These are phyloP conservation scores for Polymixis flavicincta DNA, from an alignment of 2,888 invertebrate species.

Conservation along the genomic window DNA sequence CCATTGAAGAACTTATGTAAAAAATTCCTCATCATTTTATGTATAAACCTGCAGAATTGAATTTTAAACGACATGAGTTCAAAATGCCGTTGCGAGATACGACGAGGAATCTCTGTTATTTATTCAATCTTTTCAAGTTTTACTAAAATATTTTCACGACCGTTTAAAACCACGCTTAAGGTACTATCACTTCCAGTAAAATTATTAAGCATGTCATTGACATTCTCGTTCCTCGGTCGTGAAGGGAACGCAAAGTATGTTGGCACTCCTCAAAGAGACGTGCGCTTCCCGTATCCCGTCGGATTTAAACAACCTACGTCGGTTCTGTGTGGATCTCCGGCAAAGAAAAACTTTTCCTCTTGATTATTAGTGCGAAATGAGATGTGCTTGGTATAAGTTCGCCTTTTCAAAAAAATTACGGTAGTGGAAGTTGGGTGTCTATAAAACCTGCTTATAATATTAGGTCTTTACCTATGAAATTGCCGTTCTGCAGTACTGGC, in stretches of 20 bases:
- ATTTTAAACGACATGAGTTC: background rate
- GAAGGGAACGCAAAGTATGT: constrained; percentile 30
- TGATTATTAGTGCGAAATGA: constrained; percentile 16
- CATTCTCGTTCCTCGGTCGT: constrained; percentile 13
- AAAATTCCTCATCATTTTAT: constrained; percentile 1
- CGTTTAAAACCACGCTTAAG: background rate
- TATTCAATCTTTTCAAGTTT: background rate
- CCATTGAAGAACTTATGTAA: background rate
- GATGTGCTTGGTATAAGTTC: background rate
- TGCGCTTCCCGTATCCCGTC: background rate
- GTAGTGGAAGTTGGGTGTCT: background rate
- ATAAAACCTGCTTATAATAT: background rate
- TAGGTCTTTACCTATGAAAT: no score
- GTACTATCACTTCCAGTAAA: constrained; percentile 4
- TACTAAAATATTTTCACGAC: constrained; percentile 30
- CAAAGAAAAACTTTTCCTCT: constrained; percentile 4
- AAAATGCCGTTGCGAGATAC: background rate
- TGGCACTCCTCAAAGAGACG: constrained; percentile 10
- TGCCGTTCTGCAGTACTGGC: no score
- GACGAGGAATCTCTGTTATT: constrained; percentile 14
- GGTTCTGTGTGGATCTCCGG: background rate
- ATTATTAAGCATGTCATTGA: constrained; percentile 15
- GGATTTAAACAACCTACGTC: constrained; percentile 11
- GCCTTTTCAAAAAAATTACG: background rate
- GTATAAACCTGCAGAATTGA: background rate